Evolutionary conservation across 2,797 vertebrate species (phyloP).

Genomic region (Sebastes alutus): DNA sequence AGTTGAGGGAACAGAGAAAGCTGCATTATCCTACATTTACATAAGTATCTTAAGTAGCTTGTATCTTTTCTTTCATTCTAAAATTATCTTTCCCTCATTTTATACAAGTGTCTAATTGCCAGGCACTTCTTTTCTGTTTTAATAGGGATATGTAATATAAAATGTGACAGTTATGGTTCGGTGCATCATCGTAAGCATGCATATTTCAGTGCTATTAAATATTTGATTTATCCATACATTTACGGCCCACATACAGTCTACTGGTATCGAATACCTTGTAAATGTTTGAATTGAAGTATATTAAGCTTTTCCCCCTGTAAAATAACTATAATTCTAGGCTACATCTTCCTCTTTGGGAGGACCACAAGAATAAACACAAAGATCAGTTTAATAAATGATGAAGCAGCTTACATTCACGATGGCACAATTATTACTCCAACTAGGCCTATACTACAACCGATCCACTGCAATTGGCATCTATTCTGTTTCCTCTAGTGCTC

Average conservation of each 20-base stretch:
- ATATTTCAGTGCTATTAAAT: constrained; percentile 15
- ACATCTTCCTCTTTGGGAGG: neutral
- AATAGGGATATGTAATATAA: neutral
- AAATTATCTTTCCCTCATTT: neutral
- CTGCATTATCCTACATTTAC: neutral
- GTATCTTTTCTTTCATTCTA: constrained; percentile 6
- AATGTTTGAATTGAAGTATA: neutral
- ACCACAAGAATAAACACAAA: neutral
- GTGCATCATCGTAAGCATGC: neutral
- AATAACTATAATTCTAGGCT: neutral
- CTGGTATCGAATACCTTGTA: neutral
- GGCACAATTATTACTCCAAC: neutral
- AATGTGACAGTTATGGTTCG: neutral
- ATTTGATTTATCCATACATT: neutral
- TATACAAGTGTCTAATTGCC: neutral
- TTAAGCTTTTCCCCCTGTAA: neutral
- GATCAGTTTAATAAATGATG: neutral
- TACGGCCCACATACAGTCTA: neutral
- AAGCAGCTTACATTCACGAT: neutral
- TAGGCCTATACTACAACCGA: neutral
- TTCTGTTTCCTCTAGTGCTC: neutral
- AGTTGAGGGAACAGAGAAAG: neutral
- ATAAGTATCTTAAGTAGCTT: constrained; percentile 17
- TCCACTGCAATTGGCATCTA: too few relatives aligned
- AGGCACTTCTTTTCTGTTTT: neutral